Conservation (phyloP, 64 coral and sea anemone species). For the Pocillopora damicornis region DNA sequence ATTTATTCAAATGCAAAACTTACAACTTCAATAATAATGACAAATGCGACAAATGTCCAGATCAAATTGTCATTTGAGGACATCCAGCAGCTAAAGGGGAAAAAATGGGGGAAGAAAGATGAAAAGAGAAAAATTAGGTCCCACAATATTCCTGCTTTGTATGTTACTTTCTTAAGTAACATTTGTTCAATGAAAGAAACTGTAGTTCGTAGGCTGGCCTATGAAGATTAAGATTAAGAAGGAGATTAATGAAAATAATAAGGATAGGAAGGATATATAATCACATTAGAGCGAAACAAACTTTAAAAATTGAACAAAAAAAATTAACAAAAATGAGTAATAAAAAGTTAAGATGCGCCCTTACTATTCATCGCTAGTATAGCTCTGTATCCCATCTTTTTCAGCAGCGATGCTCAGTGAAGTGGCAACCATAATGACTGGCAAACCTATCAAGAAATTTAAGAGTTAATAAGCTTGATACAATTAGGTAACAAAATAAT, state of each 20-base stretch:
- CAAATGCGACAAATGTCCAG: slow-evolving; percentile 2
- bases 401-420: not conserved
- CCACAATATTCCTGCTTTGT: not conserved
- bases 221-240: too few relatives aligned
- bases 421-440: not conserved
- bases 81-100: not conserved
- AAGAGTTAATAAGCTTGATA: too few relatives aligned
- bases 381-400: not conserved
- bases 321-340: not conserved
- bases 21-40: not conserved
- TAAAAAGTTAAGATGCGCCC: not conserved
- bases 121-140: not conserved
- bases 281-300: not conserved
- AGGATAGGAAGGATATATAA: too few relatives aligned
- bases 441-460: not conserved
- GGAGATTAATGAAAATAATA: too few relatives aligned
- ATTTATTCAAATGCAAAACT: not conserved
- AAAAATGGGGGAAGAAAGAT: not conserved
- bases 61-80: not conserved
- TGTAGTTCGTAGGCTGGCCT: too few relatives aligned
- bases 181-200: too few relatives aligned
- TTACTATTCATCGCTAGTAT: not conserved
- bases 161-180: too few relatives aligned
- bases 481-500: too few relatives aligned
- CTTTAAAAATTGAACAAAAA: not conserved